phyloP scores from a whole-genome alignment of 2,888 invertebrate species.

The Fissipunctia ypsillon region DNA sequence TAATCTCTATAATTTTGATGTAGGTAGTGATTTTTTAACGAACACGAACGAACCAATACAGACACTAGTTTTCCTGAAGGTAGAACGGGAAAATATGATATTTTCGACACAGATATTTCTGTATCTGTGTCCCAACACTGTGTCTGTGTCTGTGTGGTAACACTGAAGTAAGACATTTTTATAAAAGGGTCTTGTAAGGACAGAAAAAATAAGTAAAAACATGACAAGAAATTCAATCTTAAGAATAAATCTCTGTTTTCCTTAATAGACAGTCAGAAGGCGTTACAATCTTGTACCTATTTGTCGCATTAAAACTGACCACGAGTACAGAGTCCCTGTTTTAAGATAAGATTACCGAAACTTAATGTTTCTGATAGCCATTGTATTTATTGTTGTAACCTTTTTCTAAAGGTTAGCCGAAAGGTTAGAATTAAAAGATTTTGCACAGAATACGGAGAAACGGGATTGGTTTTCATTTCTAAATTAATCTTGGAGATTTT shows the following conservation, averaged over 20 bases:
- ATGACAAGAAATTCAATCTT: background rate
- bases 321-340: slow-evolving; percentile 26
- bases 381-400: slow-evolving; percentile 58
- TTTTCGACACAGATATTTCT: background rate
- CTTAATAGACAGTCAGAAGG: slow-evolving; percentile 13
- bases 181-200: background rate
- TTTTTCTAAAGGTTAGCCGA: slow-evolving; percentile 45
- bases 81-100: background rate
- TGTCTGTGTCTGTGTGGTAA: no score
- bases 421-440: slow-evolving; percentile 52
- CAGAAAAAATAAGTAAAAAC: background rate
- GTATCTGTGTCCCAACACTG: no score
- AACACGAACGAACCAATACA: no score
- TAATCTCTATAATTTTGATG: background rate
- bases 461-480: slow-evolving; percentile 24
- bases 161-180: background rate
- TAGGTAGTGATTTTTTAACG: background rate
- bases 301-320: slow-evolving; percentile 47
- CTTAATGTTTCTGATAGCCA: slow-evolving; percentile 56
- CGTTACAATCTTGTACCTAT: slow-evolving; percentile 40
- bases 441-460: slow-evolving; percentile 36
- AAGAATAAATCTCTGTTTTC: background rate
- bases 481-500: slow-evolving; percentile 39
- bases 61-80: background rate
- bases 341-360: slow-evolving; percentile 58